Evolutionary conservation across 2,797 vertebrate genomes (phyloP), one percentile per base, ranked within the genome.

Genomic region (Thalassophryne amazonica): DNA sequence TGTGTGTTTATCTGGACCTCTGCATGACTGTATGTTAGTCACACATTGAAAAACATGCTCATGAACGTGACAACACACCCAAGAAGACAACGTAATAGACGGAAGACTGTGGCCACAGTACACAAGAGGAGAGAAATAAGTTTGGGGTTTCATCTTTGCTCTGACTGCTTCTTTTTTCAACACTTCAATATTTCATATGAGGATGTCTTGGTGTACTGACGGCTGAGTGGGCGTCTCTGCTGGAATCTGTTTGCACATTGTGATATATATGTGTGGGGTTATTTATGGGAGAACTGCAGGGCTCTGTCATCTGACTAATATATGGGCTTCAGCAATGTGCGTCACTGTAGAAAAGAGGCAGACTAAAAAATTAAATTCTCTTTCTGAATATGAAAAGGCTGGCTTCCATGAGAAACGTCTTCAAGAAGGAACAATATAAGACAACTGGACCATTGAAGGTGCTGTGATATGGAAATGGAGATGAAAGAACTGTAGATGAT

Each of bases 181-280:
- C 23, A 48, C 69, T 71, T 88, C 76, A 88, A 89, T 87, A 89
- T 90, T 90, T 90, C 69, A 90, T 78, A 67, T 12, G 42, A 54
- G 32, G 60, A 54, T 63, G 65, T 56, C 55, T 70, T 27, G 20
- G 57, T 60, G 72, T 70, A 69, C 64, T 70, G 37, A 29, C n/a
- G 54, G 40, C 36, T 56, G 41, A 40, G 62, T 60, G 31, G 55
- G 43, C 41, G 50, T 45, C 37, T 39, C 30, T 18, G 34, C 54
- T 15, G 49, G 37, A 31, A n/a, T 50, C 45, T 61, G 58, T 73
- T 61, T 61, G 55, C 38, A 56, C 38, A 65, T 43, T 7, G 37
- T 54, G 39, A 11, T 49, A 7, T 15, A 3, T 43, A 34, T 52
- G 25, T 17, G 34, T 27, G 58, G 24, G 49, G 28, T 73, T 84